These are phyloP conservation scores for Rhegmatorhina hoffmannsi DNA, from an alignment of 2,113 vertebrate genomes.

Conservation along the genomic window DNA sequence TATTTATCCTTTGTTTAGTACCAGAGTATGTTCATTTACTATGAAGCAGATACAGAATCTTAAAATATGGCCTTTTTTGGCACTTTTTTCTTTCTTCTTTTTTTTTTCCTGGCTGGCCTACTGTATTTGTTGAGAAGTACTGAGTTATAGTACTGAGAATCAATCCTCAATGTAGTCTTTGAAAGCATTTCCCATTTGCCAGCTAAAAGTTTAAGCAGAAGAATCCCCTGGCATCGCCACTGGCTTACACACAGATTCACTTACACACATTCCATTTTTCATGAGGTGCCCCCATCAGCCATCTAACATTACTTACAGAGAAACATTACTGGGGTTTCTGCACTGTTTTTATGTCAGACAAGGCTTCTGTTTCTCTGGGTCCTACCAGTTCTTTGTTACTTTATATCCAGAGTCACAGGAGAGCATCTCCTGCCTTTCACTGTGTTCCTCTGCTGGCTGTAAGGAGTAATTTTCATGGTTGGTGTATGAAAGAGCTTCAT, in stretches of 20 bases:
- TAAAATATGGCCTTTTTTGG: not conserved
- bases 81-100: not conserved
- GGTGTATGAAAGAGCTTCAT: not conserved
- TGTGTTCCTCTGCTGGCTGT: not conserved
- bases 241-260: not conserved
- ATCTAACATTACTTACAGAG: not conserved
- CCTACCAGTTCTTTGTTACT: not conserved
- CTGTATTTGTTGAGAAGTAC: not conserved
- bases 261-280: not conserved
- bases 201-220: not conserved
- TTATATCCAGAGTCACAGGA: not conserved
- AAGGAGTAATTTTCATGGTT: not conserved
- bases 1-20: not conserved
- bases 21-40: not conserved
- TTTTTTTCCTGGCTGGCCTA: not conserved
- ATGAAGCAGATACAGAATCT: not conserved
- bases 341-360: not conserved
- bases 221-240: not conserved
- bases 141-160: not conserved
- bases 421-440: not conserved
- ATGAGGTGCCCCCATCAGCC: not conserved
- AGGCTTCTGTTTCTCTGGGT: not conserved
- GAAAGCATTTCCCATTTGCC: not conserved
- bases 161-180: not conserved
- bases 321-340: not conserved